Evolutionary conservation across 2,888 invertebrate genomes (phyloP).

Genomic region (Dioctria rufipes): DNA sequence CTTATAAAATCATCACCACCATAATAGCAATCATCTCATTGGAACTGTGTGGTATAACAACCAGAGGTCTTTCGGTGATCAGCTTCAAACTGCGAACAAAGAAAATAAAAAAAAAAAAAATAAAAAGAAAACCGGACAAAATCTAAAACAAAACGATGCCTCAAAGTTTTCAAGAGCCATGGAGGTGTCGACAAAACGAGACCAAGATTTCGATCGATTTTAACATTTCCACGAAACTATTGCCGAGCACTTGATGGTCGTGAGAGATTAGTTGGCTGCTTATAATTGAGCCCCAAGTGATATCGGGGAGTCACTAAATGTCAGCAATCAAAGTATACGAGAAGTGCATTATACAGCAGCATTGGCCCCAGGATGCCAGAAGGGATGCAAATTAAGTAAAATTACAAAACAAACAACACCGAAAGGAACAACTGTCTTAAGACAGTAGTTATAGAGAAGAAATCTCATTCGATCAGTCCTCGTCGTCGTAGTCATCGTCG

Average conservation of each 20-base stretch:
- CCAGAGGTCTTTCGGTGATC: not conserved
- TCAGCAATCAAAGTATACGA: conserved; percentile 41
- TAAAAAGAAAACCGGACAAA: not conserved
- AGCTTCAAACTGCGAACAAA: not conserved
- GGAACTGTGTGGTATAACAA: not conserved
- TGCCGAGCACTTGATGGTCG: not conserved
- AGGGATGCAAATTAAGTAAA: conserved; percentile 49
- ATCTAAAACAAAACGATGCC: not conserved
- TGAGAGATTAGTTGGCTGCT: conserved; percentile 16
- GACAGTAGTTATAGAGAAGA: conserved; percentile 1
- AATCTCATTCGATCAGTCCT: conserved; percentile 35
- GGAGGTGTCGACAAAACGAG: conserved; percentile 50
- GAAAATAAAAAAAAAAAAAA: not conserved
- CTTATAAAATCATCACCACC: conserved; percentile 16
- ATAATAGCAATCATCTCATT: conserved; percentile 12
- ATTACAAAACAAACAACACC: conserved; percentile 42
- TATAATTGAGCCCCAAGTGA: conserved; percentile 48
- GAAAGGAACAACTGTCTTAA: not conserved
- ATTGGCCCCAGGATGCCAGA: not conserved
- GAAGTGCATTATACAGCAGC: not conserved
- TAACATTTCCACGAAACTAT: conserved; percentile 35
- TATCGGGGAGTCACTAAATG: conserved; percentile 35
- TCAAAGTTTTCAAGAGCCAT: conserved; percentile 15
- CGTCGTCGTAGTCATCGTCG: not conserved
- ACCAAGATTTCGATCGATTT: conserved; percentile 47